Conservation (phyloP, 2,797 vertebrate genomes). For the Myiothlypis chrysogaster region DNA sequence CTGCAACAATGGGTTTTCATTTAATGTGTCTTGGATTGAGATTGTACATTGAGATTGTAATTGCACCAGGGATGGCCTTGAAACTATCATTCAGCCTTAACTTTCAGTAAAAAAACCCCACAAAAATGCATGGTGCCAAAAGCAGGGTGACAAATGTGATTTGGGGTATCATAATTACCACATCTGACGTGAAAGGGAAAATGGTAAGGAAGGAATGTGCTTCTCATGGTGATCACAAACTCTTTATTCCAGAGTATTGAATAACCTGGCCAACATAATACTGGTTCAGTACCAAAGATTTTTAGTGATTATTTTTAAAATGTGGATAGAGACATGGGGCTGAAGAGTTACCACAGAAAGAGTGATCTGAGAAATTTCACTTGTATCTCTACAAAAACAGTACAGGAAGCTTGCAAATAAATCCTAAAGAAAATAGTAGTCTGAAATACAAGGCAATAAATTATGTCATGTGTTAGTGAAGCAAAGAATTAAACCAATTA, state of each 20-base stretch:
- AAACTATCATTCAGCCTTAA: neutral
- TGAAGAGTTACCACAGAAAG: neutral
- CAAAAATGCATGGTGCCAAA: neutral
- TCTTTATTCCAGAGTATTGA: neutral
- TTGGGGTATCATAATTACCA: neutral
- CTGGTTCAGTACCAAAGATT: neutral
- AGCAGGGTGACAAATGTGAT: neutral
- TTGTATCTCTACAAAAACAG: neutral
- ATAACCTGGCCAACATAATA: neutral
- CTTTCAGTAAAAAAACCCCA: neutral
- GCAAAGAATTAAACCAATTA: neutral
- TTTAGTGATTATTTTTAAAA: neutral
- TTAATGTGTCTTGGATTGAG: neutral
- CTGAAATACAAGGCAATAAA: neutral
- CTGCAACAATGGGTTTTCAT: neutral
- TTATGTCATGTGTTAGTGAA: neutral
- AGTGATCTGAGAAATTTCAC: neutral
- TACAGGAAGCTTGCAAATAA: neutral
- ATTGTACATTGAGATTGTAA: neutral
- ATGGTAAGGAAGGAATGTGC: neutral
- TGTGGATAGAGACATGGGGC: neutral
- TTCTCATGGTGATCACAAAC: neutral
- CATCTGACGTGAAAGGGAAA: neutral
- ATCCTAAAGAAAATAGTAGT: neutral
- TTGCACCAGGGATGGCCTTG: neutral